Evolutionary conservation across 2,888 invertebrate species (phyloP), one percentile per base, ranked within the genome.

Genomic region (Spodoptera littoralis): DNA sequence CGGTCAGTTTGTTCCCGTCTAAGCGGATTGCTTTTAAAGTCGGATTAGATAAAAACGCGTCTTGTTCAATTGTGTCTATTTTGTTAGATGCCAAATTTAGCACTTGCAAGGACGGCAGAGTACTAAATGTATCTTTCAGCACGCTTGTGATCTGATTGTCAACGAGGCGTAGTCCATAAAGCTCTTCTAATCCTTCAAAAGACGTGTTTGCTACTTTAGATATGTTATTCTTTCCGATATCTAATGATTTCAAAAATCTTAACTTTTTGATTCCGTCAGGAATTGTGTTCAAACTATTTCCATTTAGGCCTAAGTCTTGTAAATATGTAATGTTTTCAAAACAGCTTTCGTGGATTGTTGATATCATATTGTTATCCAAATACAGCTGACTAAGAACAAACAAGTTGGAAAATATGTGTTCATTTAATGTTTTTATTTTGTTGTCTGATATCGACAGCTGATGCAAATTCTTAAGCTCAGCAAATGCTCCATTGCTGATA

Each of bases 171-270:
- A 98, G 91, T 1, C 97, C 97, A 82, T 96, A 96, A 9, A 98
- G 94, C 70, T 97, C 96, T 84, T 96, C 96, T 71, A 98, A 90
- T 0, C 97, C 97, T 79, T 96, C 95, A 84, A 98, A 97, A 27
- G 97, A 97, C 44, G 96, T 95, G 85, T 97, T 97, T n/a, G 95
- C 95, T 68, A 98, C 95, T 62, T 93, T 94, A 53, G 96, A 95
- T 77, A 98, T 96, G 70, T 96, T 96, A 89, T 98, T 98, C 86
- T 97, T 97, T 5, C 97, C 97, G 70, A 98, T 95, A 88, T 98
- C 97, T 56, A 98, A 95, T 0, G 97, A 96, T 88, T 97, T 97
- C 61, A 98, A 90, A 82, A 96, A 96, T 54, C 95, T 91, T 46
- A 98, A 90, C 73, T 96, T 96, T 60, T 95, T 96, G 12, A 97